Base-by-base conservation (phyloP, 2,797 vertebrate species). In the Luscinia luscinia region DNA sequence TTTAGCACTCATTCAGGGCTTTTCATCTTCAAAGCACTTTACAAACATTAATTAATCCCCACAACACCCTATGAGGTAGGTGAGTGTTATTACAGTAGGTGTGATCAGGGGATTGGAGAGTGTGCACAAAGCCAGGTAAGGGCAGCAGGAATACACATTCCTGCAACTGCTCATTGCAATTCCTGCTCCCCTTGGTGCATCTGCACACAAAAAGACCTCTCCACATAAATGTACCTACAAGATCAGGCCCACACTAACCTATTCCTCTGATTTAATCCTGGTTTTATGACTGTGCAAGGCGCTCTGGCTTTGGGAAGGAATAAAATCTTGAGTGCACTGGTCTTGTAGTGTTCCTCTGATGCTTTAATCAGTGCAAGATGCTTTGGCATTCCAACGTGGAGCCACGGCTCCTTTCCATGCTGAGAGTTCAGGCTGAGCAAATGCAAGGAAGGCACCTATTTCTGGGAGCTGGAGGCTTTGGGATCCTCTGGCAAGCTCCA, bases 21-120 rank as follows among this genome's bases (percentile, higher is more conserved):
- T 96, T 96, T 94, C 83, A 95, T 93, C 93, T 96, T 96, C 83
- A 94, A 91, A 95, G 94, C 67, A 76, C 87, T 95, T 96, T 93
- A 80, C 87, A 96, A 95, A 95, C 84, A 90, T 94, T 91, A 94
- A 93, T 95, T 95, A 95, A 96, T 94, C 90, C 94, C 91, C 95
- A 93, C 92, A 96, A 94, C 94, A 95, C 92, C 89, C 94, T 94
- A 92, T 95, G 96, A 96, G 95, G 96, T 94, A 97, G 94, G 95
- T 94, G 83, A 96, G 95, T 58, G 24, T 96, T 94, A 93, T 96
- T 96, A 95, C 93, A 94, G 85, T 93, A 96, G 96, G 95, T 92
- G 93, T 94, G 93, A 95, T 90, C 90, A 70, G 93, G 95, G 87
- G 83, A 93, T 88, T 92, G 94, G 70, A 74, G 90, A 95, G 74